Conservation (phyloP, 2,888 invertebrate species). For the Rhopalosiphum nymphaeae region DNA sequence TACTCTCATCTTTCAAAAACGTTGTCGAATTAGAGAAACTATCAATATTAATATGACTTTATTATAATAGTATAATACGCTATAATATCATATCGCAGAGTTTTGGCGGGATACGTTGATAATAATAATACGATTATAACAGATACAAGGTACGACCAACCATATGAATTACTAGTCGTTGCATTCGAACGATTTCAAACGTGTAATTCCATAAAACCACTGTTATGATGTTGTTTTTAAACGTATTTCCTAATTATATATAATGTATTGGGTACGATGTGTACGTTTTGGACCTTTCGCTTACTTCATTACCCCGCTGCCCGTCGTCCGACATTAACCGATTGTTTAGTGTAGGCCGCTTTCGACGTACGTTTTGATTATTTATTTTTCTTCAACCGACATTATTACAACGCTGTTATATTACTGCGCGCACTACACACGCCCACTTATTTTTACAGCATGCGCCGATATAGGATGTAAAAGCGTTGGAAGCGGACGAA, state of each 20-base stretch:
- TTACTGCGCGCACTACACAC: neutral
- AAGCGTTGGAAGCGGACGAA: conserved; percentile 23
- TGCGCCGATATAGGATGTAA: neutral
- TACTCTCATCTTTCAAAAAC: neutral
- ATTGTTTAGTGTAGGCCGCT: neutral
- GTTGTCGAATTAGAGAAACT: neutral
- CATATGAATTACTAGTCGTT: neutral
- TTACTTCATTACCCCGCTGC: neutral
- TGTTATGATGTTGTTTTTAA: neutral
- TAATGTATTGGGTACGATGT: neutral
- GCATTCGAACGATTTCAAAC: neutral
- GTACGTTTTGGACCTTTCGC: neutral
- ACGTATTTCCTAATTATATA: neutral
- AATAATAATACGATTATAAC: no score
- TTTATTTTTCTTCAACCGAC: neutral
- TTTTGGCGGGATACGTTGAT: no score
- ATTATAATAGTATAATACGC: no score
- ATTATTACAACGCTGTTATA: neutral
- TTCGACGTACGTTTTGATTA: neutral
- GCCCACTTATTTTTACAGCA: neutral
- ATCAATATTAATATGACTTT: neutral
- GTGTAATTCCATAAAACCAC: neutral
- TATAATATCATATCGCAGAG: no score
- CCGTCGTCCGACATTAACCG: neutral
- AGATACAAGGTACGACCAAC: no score